These are phyloP conservation scores for pig (Sus scrofa) DNA, from an alignment of 2,113 vertebrate species.

Conservation along the genomic window T2T-Sscrofa CM000826.6:125334501-125335000, in stretches of 20 bases:
- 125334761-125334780: not conserved
- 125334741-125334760: too few species aligned
- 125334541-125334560: not conserved
- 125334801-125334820: not conserved
- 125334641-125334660: not conserved
- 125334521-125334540: not conserved
- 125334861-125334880: conserved; percentile 2
- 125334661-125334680: not conserved
- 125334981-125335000: too few species aligned
- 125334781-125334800: not conserved
- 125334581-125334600: not conserved
- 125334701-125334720: too few species aligned
- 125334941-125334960: too few species aligned
- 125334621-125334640: not conserved
- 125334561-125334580: not conserved
- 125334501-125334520: not conserved
- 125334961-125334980: too few species aligned
- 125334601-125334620: not conserved
- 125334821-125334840: not conserved
- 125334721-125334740: not conserved
- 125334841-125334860: conserved; percentile 18
- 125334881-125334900: too few species aligned
- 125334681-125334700: not conserved
- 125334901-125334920: too few species aligned
- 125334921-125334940: too few species aligned